phyloP scores from a whole-genome alignment of 2,797 vertebrate species.

The Chelonia mydas region DNA sequence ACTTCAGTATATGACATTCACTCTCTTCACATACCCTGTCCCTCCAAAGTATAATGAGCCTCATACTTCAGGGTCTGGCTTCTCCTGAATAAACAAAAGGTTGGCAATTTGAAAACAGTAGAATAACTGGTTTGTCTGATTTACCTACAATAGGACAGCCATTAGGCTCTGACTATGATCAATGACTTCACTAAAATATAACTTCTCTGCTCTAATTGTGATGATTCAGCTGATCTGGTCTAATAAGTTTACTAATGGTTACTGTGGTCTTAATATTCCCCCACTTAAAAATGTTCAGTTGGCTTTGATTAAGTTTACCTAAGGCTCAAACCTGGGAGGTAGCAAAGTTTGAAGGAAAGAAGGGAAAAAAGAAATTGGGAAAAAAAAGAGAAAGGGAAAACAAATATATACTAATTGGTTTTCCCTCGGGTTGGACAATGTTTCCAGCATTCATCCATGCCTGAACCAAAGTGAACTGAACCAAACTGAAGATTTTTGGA shows the following conservation, averaged over 20 bases:
- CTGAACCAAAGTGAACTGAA: not conserved
- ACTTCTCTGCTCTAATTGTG: not conserved
- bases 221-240: not conserved
- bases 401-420: not conserved
- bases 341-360: not conserved
- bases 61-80: not conserved
- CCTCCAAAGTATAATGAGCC: not conserved
- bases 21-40: not conserved
- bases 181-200: not conserved
- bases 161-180: not conserved
- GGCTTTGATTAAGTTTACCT: not conserved
- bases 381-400: not conserved
- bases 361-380: not conserved
- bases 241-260: not conserved
- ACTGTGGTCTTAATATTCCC: not conserved
- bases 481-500: not conserved
- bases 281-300: not conserved
- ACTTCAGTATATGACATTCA: not conserved
- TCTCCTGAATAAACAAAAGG: not conserved
- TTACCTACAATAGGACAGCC: not conserved
- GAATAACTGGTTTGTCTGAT: not conserved
- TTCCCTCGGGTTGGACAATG: not conserved
- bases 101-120: not conserved
- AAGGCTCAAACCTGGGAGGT: not conserved
- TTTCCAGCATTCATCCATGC: not conserved